A percentile compares a stretch with the other conserved stretches of the same genome.
phyloP scores from a whole-genome alignment of 2,113 vertebrate genomes.

The Brachyhypopomus occidentalis region DNA sequence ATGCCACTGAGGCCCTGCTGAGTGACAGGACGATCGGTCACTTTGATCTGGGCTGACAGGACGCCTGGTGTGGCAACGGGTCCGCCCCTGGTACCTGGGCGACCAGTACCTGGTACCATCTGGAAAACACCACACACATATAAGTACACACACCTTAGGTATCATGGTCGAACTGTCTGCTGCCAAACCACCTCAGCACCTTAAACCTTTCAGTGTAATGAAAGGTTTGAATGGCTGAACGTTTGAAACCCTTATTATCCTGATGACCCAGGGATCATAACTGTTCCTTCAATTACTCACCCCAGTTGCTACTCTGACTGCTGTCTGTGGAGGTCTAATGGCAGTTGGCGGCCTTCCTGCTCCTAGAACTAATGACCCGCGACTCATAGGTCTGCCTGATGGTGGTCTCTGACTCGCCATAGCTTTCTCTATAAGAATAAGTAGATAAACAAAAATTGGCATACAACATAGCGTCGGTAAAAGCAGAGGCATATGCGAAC shows the following conservation, averaged over 20 bases:
- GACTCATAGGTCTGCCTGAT: constrained; percentile 77
- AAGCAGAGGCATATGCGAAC: too few relatives aligned
- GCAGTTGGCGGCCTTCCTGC: constrained; percentile 77
- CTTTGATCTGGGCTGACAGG: constrained; percentile 89
- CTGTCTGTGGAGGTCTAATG: constrained; percentile 78
- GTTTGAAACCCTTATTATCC: too few relatives aligned
- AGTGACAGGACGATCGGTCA: constrained; percentile 93
- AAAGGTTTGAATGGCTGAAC: too few relatives aligned
- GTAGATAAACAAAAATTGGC: not conserved
- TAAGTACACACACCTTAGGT: not conserved
- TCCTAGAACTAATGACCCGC: constrained; percentile 69
- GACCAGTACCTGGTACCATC: constrained; percentile 84
- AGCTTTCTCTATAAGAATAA: not conserved
- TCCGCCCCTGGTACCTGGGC: constrained; percentile 79
- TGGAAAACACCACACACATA: constrained; percentile 52
- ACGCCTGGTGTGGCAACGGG: constrained; percentile 74
- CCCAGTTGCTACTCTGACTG: constrained; percentile 77
- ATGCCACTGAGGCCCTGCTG: constrained; percentile 97
- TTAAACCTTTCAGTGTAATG: not conserved
- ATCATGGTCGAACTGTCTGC: too few relatives aligned
- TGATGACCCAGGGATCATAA: not conserved
- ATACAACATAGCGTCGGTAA: not conserved
- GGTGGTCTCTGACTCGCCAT: constrained; percentile 86
- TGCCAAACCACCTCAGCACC: too few relatives aligned
- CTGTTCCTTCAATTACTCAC: constrained; percentile 61